Percentiles rank a stretch among this genome's conserved stretches.
These are phyloP conservation scores for Tretioscincus oriximinensis DNA, from an alignment of 2,113 vertebrate genomes.

Conservation along the genomic window DNA sequence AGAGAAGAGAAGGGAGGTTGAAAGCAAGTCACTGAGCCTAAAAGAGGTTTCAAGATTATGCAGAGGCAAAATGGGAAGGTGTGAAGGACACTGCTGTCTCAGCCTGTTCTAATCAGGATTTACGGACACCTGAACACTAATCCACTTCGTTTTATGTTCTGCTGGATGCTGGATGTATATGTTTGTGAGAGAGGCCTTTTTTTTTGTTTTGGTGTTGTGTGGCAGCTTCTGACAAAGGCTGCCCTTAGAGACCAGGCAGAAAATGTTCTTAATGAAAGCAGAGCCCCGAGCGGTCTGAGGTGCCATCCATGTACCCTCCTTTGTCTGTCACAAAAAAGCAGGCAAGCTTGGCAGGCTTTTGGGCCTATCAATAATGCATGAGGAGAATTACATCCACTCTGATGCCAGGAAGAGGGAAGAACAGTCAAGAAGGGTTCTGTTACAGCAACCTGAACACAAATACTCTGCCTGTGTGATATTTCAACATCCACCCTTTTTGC, in stretches of 20 bases:
- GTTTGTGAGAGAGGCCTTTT: background rate
- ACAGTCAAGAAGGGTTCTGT: conserved; percentile 36
- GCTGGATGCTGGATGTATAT: conserved; percentile 3
- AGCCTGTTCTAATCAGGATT: conserved; percentile 68
- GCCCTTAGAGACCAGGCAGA: conserved; percentile 69
- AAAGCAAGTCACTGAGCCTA: conserved; percentile 18
- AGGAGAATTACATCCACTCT: conserved; percentile 67
- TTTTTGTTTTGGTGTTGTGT: conserved; percentile 8
- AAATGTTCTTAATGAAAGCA: conserved; percentile 72
- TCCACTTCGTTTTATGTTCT: conserved; percentile 66
- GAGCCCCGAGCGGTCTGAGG: conserved; percentile 67
- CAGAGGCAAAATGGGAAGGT: conserved; percentile 63
- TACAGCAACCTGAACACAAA: conserved; percentile 45
- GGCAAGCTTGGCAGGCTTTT: conserved; percentile 74
- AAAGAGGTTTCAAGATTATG: conserved; percentile 55
- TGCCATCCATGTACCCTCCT: conserved; percentile 69
- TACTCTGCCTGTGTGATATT: background rate
- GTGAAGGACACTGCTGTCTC: conserved; percentile 66
- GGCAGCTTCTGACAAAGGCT: conserved; percentile 62
- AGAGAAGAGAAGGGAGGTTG: conserved; percentile 18
- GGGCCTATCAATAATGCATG: conserved; percentile 82
- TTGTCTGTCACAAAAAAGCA: conserved; percentile 70
- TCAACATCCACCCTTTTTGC: accelerated
- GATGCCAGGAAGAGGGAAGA: conserved; percentile 62
- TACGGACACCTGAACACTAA: conserved; percentile 62